Evolutionary conservation across 2,797 vertebrate species (phyloP).

Genomic region (Leptodactylus fallax): DNA sequence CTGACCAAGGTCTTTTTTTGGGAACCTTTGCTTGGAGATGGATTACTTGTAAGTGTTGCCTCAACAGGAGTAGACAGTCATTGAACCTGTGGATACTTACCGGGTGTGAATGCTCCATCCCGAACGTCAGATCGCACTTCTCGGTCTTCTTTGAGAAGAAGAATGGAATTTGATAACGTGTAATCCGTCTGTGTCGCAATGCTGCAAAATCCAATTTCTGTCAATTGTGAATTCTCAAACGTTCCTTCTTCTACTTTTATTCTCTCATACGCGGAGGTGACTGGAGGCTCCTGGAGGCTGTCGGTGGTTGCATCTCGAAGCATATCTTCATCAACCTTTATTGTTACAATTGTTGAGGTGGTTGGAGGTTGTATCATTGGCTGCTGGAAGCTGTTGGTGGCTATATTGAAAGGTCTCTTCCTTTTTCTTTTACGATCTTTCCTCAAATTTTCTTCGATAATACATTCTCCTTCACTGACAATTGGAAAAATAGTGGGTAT

Average conservation of each 20-base stretch:
- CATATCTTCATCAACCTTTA: not conserved
- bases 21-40: too few relatives aligned
- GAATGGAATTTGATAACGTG: not conserved
- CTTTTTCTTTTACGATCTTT: not conserved
- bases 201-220: not conserved
- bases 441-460: not conserved
- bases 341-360: not conserved
- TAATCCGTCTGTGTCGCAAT: not conserved
- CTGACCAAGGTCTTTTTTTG: too few relatives aligned
- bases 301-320: not conserved
- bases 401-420: not conserved
- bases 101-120: not conserved
- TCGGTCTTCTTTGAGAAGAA: not conserved
- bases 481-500: not conserved
- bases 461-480: slow-evolving; percentile 5
- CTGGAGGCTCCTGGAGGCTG: not conserved
- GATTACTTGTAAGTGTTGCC: not conserved
- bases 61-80: too few relatives aligned
- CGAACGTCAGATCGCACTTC: not conserved
- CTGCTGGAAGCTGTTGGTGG: too few relatives aligned
- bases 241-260: not conserved
- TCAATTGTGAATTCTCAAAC: not conserved
- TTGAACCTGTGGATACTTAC: not conserved
- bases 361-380: not conserved
- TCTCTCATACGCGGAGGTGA: not conserved